phyloP scores from a whole-genome alignment of 1,140 invertebrate species.

The Drosophila micromelanica region DNA sequence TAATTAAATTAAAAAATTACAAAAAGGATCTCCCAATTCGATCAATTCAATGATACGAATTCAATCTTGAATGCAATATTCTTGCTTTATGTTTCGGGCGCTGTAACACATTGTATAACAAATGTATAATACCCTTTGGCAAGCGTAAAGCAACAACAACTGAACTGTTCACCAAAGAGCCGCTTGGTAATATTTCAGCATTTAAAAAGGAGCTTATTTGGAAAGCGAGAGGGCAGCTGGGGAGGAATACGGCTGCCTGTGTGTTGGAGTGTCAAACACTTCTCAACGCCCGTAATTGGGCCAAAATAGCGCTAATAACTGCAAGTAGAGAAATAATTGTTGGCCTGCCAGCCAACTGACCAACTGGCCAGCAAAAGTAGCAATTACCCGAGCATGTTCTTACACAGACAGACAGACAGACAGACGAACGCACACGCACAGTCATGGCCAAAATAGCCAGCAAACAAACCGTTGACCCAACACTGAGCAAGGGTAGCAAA shows the following conservation, averaged over 20 bases:
- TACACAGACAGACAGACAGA: constrained; percentile 2
- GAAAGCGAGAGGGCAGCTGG: neutral
- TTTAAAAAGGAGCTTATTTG: neutral
- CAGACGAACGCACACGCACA: constrained; percentile 2
- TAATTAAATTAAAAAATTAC: too few species aligned
- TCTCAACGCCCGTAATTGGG: constrained; percentile 66
- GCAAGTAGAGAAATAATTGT: constrained; percentile 65
- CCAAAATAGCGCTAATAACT: constrained; percentile 71
- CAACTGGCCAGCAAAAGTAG: constrained; percentile 37
- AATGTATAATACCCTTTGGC: too few species aligned
- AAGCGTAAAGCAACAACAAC: neutral
- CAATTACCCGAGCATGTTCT: constrained; percentile 52
- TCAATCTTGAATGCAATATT: too few species aligned
- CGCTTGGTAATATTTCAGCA: neutral
- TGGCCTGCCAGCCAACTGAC: constrained; percentile 33
- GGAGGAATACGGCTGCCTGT: constrained; percentile 1
- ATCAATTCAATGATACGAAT: too few species aligned
- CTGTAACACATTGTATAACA: too few species aligned
- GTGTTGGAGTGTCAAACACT: constrained; percentile 28
- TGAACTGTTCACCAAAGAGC: neutral
- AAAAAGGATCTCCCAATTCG: too few species aligned
- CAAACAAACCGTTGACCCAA: constrained; percentile 15
- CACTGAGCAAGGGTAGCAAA: constrained; percentile 10
- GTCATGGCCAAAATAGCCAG: constrained; percentile 11
- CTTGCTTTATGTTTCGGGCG: too few species aligned